Conservation (phyloP, 2,797 vertebrate genomes). For the Phylloscopus collybita region DNA sequence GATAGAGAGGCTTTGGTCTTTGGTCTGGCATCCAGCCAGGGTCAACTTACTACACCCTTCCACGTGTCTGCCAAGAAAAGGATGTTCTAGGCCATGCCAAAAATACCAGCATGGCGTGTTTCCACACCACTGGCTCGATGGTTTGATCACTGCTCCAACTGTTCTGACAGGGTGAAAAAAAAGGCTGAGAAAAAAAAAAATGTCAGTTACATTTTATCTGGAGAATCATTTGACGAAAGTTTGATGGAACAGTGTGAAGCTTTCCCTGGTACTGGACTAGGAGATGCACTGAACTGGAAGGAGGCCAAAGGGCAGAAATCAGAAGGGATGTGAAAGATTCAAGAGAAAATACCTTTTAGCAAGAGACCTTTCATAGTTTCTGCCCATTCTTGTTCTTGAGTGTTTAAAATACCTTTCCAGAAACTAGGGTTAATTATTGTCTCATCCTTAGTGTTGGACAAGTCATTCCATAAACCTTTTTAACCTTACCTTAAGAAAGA, state of each 20-base stretch:
- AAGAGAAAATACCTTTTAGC: conserved; percentile 6
- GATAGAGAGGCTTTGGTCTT: not conserved
- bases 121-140: conserved; percentile 20
- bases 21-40: not conserved
- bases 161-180: conserved; percentile 49
- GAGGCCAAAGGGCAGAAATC: conserved; percentile 47
- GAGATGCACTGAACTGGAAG: conserved; percentile 28
- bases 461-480: not conserved
- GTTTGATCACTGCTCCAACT: conserved; percentile 14
- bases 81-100: conserved; percentile 28
- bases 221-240: conserved; percentile 46
- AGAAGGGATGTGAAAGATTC: conserved; percentile 18
- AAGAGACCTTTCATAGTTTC: not conserved
- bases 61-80: not conserved
- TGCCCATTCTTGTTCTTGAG: not conserved
- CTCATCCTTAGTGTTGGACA: not conserved
- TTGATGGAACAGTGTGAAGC: conserved; percentile 29
- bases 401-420: conserved; percentile 7
- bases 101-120: conserved; percentile 20
- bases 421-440: conserved; percentile 13
- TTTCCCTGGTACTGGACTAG: not conserved
- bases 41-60: not conserved
- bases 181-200: conserved; percentile 24
- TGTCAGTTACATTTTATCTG: conserved; percentile 37
- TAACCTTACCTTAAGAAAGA: not conserved